Percentiles rank a stretch among this genome's conserved stretches.
These are phyloP conservation scores for Oncorhynchus tshawytscha DNA, from an alignment of 2,113 vertebrate species.

Conservation along the genomic window DNA sequence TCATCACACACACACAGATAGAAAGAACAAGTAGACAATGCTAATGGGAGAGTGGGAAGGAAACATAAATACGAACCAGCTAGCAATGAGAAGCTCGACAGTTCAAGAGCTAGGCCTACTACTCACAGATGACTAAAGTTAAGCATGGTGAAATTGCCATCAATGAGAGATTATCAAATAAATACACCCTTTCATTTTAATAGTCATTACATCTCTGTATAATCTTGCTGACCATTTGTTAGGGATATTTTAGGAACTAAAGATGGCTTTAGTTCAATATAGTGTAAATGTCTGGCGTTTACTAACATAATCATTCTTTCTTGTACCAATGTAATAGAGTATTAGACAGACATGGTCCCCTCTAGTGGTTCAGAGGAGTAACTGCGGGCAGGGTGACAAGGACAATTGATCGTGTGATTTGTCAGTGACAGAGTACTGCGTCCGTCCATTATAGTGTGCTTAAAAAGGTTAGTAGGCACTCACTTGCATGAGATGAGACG, in stretches of 20 bases:
- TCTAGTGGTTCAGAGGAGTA: conserved; percentile 31
- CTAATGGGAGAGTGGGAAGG: conserved; percentile 59
- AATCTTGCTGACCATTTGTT: too few species aligned
- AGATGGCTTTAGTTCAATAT: neutral
- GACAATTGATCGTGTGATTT: neutral
- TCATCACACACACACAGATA: conserved; percentile 34
- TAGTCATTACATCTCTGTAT: too few species aligned
- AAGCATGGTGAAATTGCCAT: too few species aligned
- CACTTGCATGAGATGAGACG: neutral
- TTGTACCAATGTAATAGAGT: neutral
- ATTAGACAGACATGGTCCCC: conserved; percentile 35
- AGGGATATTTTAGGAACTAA: too few species aligned
- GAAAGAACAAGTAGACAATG: conserved; percentile 41
- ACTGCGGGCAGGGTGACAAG: neutral
- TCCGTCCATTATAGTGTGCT: neutral
- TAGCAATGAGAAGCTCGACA: conserved; percentile 52
- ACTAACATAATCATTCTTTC: neutral
- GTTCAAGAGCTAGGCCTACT: conserved; percentile 15
- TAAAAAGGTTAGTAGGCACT: neutral
- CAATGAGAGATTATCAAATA: too few species aligned
- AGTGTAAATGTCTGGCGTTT: neutral
- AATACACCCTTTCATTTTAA: neutral
- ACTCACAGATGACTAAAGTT: conserved; percentile 11
- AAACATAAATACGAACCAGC: conserved; percentile 57
- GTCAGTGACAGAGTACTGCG: neutral